Evolutionary conservation across 1,140 invertebrate species (phyloP), one percentile per base, ranked within the genome.

Genomic region (Drosophila busckii): DNA sequence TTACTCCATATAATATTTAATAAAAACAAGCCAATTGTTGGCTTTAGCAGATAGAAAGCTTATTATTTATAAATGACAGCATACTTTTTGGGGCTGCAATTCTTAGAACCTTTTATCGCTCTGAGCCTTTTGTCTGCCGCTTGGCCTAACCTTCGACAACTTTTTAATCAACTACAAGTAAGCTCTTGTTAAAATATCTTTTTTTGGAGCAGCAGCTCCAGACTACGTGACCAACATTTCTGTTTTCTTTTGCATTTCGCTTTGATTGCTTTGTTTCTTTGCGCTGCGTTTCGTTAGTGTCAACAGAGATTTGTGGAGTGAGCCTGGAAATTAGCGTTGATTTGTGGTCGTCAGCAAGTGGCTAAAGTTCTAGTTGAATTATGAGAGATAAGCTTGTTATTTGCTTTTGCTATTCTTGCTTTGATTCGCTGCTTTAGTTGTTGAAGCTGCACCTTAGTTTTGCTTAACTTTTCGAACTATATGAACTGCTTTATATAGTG

Each of bases 141-240:
- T n/a, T n/a, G n/a, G n/a, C n/a, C n/a, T n/a, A n/a, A n/a, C n/a
- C n/a, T n/a, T n/a, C n/a, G n/a, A n/a, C n/a, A 66, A 76, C 45
- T 66, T 70, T 61, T 70, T 75, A 82, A 80, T 80, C 75, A 80
- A 9, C 15, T 10, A 29, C 40, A 60, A 60, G 59, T 54, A 60
- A 46, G 54, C n/a, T 13, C 38, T 29, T 59, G 59, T 25, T 40
- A 23, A 4, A 9, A 17, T 35, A 17, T 35, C 7, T 35, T 19
- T 5, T 28, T 5, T 12, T 29, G 6, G 19, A n/a, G n/a, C n/a
- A n/a, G n/a, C n/a, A n/a, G n/a, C n/a, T n/a, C n/a, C n/a, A n/a
- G n/a, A n/a, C 50, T 42, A 80, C 73, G 73, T 80, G 73, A 80
- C 73, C 54, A 80, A 80, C 50, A 71, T 82, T 53, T 73, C 49